Conservation (phyloP, 2,888 invertebrate genomes). For the Lamellibrachia satsuma region DNA sequence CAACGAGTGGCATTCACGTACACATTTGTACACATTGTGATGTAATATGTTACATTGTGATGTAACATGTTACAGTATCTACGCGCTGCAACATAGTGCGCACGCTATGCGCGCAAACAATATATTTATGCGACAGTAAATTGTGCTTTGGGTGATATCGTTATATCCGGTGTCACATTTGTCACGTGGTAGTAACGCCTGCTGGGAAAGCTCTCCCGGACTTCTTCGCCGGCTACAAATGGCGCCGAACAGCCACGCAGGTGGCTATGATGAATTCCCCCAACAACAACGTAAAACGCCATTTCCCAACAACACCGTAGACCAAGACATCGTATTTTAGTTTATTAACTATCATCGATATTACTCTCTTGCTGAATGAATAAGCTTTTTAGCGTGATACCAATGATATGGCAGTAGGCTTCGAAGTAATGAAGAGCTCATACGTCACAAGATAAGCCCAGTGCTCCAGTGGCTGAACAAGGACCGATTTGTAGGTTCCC, state of each 20-base stretch:
- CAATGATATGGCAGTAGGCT: neutral
- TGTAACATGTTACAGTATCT: neutral
- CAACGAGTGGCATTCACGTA: neutral
- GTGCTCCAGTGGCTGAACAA: neutral
- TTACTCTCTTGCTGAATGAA: too few species aligned
- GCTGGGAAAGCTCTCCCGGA: neutral
- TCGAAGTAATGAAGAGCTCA: neutral
- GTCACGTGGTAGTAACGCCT: neutral
- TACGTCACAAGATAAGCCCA: neutral
- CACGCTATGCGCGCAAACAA: neutral
- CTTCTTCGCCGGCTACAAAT: neutral
- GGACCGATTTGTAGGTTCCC: neutral
- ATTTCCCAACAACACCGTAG: too few species aligned
- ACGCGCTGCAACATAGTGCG: neutral
- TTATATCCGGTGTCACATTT: neutral
- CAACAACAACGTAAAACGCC: too few species aligned
- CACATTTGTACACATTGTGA: neutral
- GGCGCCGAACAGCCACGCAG: too few species aligned
- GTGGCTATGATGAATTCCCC: too few species aligned
- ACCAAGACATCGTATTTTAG: too few species aligned
- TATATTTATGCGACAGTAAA: neutral
- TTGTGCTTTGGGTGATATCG: neutral
- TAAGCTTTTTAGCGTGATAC: neutral
- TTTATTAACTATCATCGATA: too few species aligned
- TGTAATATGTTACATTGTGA: neutral